Evolutionary conservation across 2,113 vertebrate genomes (phyloP).

Genomic region (Setophaga kirtlandii): DNA sequence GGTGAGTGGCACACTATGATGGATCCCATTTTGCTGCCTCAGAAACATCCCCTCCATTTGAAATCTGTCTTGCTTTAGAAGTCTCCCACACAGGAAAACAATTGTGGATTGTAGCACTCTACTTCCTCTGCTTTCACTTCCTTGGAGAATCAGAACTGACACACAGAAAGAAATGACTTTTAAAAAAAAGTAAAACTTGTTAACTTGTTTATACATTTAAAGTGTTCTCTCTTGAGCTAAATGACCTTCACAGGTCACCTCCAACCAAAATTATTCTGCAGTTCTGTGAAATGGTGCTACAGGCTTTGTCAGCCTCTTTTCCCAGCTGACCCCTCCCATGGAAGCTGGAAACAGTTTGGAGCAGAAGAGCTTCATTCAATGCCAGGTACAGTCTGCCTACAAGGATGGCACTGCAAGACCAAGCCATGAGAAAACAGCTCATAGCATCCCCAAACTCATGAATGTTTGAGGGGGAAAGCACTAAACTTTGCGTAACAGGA

Average conservation of each 20-base stretch:
- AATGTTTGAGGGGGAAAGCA: not conserved
- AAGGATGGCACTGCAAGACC: not conserved
- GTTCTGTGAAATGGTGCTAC: not conserved
- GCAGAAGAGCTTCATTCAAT: not conserved
- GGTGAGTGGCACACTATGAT: rapidly evolving
- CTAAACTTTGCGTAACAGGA: not conserved
- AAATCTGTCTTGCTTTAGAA: not conserved
- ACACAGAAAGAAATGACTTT: not conserved
- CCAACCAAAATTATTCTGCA: not conserved
- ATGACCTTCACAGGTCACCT: not conserved
- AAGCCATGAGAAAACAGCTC: not conserved
- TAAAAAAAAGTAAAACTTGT: not conserved
- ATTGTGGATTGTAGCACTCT: not conserved
- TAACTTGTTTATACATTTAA: not conserved
- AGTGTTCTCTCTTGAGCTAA: not conserved
- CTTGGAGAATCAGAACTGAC: not conserved
- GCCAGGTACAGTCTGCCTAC: not conserved
- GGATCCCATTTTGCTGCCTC: not conserved
- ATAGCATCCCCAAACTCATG: not conserved
- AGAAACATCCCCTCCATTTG: not conserved
- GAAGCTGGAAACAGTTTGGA: not conserved
- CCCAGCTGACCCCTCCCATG: not conserved
- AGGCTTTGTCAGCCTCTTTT: not conserved
- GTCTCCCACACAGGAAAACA: not conserved
- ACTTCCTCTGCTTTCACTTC: not conserved